These are phyloP conservation scores for Gambelia wislizenii DNA, from an alignment of 2,797 vertebrate species.

Conservation along the genomic window DNA sequence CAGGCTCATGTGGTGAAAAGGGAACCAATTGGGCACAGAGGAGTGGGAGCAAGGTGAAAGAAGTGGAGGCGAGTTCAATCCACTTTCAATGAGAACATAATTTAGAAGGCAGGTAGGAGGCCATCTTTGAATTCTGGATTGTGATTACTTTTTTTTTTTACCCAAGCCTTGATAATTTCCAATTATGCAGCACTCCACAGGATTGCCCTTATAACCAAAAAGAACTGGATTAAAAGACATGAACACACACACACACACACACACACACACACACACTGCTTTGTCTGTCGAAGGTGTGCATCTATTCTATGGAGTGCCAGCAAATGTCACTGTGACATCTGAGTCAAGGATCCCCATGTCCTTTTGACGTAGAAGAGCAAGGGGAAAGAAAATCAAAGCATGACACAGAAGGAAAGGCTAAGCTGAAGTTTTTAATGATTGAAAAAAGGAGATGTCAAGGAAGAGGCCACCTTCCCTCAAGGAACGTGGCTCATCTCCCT, in stretches of 20 bases:
- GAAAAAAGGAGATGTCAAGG: neutral
- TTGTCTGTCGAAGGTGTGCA: neutral
- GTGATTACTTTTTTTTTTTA: neutral
- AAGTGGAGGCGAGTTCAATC: conserved; percentile 2
- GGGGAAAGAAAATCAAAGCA: neutral
- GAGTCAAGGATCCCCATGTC: neutral
- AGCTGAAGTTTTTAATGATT: too few species aligned
- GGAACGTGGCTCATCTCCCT: neutral
- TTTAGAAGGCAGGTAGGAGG: neutral
- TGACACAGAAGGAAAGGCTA: neutral
- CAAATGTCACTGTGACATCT: neutral
- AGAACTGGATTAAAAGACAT: conserved; percentile 4
- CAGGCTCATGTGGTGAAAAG: neutral
- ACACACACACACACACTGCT: neutral
- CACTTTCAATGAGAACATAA: conserved; percentile 34
- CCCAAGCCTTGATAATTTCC: conserved; percentile 17
- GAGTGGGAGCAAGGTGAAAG: conserved; percentile 17
- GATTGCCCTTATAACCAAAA: neutral
- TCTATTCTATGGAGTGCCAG: accelerated
- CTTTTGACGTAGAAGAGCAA: neutral
- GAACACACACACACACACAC: neutral
- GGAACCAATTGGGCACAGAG: neutral
- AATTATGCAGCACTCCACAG: conserved; percentile 22
- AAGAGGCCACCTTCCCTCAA: neutral
- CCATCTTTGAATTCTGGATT: conserved; percentile 33